phyloP scores from a whole-genome alignment of 2,797 vertebrate species.

The Galaxias olidus region DNA sequence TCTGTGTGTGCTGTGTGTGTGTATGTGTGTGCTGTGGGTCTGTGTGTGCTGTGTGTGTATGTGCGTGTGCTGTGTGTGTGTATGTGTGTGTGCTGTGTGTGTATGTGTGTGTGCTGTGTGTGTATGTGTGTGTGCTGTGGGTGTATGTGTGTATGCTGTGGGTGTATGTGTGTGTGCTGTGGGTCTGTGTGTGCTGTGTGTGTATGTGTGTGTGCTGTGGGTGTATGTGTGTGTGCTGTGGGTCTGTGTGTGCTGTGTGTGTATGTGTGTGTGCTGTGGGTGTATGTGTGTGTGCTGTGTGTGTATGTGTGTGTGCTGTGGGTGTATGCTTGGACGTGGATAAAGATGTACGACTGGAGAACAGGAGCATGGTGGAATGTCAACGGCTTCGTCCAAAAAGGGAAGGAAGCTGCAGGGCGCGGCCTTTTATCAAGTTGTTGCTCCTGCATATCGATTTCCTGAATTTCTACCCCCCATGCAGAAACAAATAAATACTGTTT shows the following conservation, averaged over 20 bases:
- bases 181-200: constrained; percentile 13
- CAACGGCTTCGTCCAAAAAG: no score
- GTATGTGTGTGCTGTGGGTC: no score
- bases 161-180: neutral
- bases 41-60: constrained; percentile 2
- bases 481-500: neutral
- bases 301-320: neutral
- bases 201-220: neutral
- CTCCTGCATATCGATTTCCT: no score
- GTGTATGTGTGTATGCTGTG: constrained; percentile 6
- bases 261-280: neutral
- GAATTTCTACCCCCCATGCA: no score
- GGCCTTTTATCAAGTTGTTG: no score
- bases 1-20: constrained; percentile 4
- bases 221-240: constrained; percentile 6
- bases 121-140: neutral
- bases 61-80: constrained; percentile 13
- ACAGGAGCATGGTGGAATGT: neutral
- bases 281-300: neutral
- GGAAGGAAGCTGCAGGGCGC: no score
- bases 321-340: neutral
- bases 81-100: constrained; percentile 26
- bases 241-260: neutral
- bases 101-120: constrained; percentile 27
- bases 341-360: neutral